Base-by-base conservation (phyloP, 2,797 vertebrate genomes). In the Ambastaia sidthimunki region DNA sequence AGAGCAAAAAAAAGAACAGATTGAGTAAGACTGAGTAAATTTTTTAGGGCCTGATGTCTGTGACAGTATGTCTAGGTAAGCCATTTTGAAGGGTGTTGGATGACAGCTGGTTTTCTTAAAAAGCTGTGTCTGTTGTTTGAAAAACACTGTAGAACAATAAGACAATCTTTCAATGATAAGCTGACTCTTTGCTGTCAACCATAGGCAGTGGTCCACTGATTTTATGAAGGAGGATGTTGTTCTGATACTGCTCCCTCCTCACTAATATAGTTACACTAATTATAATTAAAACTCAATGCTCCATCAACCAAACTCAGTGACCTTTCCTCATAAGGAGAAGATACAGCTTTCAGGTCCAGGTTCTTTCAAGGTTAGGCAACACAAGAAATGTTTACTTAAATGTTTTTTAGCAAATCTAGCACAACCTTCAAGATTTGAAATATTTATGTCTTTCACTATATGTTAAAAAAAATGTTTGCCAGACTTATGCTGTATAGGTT, bases 221-320 rank as follows among this genome's bases (percentile, higher is more conserved):
- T 48, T 50, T 31, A 50, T 18, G 52, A 34, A 34, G 4, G 21
- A 76, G 52, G 52, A 55, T 68, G 54, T 21, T 10, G 23, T 31
- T 68, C 21, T 57, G 16, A 59, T 60, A 13, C 37, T 69, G 7
- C 21, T 48, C 28, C 18, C 28, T 44, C 47, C 21, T 37, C 3
- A 78, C 7, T 63, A 25, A 78, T 57, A 66, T 19, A 78, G 9
- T 66, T 54, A n/a, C 7, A 52, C 59, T 21, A 65, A 50, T 23
- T 77, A 60, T 60, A 60, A 60, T 70, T 69, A 7, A 70, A 60
- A 59, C 12, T 4, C 7, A 59, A 19, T 31, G 52, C 23, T 48
- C 18, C 16, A 48, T 59, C 2, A 47, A 21, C 31, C n/a, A 34
- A 50, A 5, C 31, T 34, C 3, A 74, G 55, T 37, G 57, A 50